Conservation (phyloP, 2,888 invertebrate species). For the Zygaena filipendulae region DNA sequence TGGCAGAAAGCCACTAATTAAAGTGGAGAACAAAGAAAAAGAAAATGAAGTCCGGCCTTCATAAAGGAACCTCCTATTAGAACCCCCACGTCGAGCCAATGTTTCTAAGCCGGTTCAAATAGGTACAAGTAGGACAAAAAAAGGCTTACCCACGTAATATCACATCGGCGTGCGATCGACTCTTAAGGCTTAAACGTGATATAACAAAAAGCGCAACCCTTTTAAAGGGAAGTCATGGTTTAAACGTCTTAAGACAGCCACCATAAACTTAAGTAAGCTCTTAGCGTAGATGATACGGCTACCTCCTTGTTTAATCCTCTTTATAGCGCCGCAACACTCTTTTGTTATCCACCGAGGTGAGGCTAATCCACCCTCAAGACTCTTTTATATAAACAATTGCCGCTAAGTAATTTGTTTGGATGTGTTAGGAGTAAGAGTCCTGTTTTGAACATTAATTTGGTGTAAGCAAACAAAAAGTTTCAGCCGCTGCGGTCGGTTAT, state of each 20-base stretch:
- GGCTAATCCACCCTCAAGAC: slow-evolving; percentile 38
- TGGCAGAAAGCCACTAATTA: slow-evolving; percentile 53
- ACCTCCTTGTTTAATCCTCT: slow-evolving; percentile 55
- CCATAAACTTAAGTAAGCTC: slow-evolving; percentile 63
- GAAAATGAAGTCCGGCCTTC: slow-evolving; percentile 34
- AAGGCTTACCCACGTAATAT: slow-evolving; percentile 39
- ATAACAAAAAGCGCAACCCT: slow-evolving; percentile 64
- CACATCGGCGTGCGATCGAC: slow-evolving; percentile 43
- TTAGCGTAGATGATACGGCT: slow-evolving; percentile 57
- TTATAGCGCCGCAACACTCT: slow-evolving; percentile 51
- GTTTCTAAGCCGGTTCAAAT: slow-evolving; percentile 31
- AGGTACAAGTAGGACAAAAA: slow-evolving; percentile 34
- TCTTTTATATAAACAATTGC: slow-evolving; percentile 58
- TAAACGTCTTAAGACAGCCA: slow-evolving; percentile 53
- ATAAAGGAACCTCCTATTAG: slow-evolving; percentile 38
- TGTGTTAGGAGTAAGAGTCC: slow-evolving; percentile 24
- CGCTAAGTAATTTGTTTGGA: slow-evolving; percentile 41
- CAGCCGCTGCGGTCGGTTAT: slow-evolving; percentile 26
- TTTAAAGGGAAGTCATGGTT: slow-evolving; percentile 57
- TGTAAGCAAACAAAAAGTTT: slow-evolving; percentile 27
- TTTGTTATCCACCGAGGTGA: slow-evolving; percentile 52
- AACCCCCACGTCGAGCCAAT: slow-evolving; percentile 52
- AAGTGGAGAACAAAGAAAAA: slow-evolving; percentile 46
- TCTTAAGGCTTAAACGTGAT: slow-evolving; percentile 44
- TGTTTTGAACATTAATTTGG: slow-evolving; percentile 41